Evolutionary conservation across 92 coral and sea anemone genomes (phyloP), one percentile per base, ranked within the genome.

Genomic region (Pocillopora grandis): DNA sequence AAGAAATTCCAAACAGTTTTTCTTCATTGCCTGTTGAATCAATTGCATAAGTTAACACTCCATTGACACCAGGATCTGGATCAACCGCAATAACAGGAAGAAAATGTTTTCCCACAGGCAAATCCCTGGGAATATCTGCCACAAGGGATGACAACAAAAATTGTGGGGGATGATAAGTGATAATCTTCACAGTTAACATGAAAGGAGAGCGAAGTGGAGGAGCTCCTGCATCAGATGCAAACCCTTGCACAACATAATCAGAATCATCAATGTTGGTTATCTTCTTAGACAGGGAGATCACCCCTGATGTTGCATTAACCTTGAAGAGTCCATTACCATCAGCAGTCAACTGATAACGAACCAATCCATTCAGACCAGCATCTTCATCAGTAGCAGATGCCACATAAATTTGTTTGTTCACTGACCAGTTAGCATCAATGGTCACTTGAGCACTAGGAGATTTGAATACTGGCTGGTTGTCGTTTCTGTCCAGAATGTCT

Each of bases 181-280:
- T 90, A 33, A 92, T 90, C 9, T 80, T 78, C 14, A 95, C 91
- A 65, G 90, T 87, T 42, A 97, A 81, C 84, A 92, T 87, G 77
- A 91, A 87, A 21, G 89, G 76, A 36, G 94, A 79, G 71, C 87
- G 89, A 49, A 90, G 92, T n/a, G 93, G 94, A 76, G 99, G 99
- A 52, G 92, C 84, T 33, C 99, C 99, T 55, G 58, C 79, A 80
- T 97, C 99, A 65, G 99, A 92, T 69, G 98, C 99, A 59, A 86
- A 63, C 27, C 94, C 88, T 56, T 73, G 90, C 35, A 97, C 75
- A 58, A 92, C 76, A 76, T 85, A 89, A 52, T 83, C 87, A 62
- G 73, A 72, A 64, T 91, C 86, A 73, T 89, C 89, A 60, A 80
- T 79, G 17, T 79, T 86, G 55, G 92, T 76, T 37, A 91, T 69